phyloP scores from a whole-genome alignment of 2,797 vertebrate species.

The Cyclopterus lumpus region DNA sequence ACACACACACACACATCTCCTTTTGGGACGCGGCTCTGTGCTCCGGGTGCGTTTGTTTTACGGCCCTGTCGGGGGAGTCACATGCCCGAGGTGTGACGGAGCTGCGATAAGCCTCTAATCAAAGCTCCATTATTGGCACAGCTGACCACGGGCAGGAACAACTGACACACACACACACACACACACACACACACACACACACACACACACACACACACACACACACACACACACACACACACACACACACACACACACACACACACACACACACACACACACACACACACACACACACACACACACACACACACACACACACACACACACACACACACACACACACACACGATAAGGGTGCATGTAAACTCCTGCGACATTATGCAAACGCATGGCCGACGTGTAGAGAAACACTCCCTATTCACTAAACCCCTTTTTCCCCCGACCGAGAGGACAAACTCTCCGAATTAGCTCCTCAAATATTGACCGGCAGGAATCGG shows the following conservation, averaged over 20 bases:
- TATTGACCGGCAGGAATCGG: constrained; percentile 85
- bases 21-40: no score
- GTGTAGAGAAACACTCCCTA: constrained; percentile 58
- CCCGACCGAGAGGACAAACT: constrained; percentile 76
- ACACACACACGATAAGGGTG: constrained; percentile 59
- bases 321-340: constrained; percentile 11
- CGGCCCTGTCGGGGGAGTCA: constrained; percentile 41
- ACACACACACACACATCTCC: no score
- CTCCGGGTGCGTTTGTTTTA: constrained; percentile 49
- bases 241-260: constrained; percentile 18
- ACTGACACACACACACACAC: constrained; percentile 33
- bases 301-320: constrained; percentile 18
- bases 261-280: constrained; percentile 6
- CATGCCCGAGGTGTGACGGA: constrained; percentile 47
- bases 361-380: constrained; percentile 55
- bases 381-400: constrained; percentile 57
- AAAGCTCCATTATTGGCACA: constrained; percentile 60
- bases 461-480: constrained; percentile 86
- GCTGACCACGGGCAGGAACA: constrained; percentile 43
- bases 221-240: constrained; percentile 29
- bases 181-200: constrained; percentile 18
- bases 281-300: constrained; percentile 34
- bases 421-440: constrained; percentile 55
- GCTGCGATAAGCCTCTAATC: constrained; percentile 65
- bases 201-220: constrained; percentile 6